A percentile compares a stretch with the other conserved stretches of the same genome.
Conservation (phyloP, 2,888 invertebrate genomes). For the Druceiella hillmani region DNA sequence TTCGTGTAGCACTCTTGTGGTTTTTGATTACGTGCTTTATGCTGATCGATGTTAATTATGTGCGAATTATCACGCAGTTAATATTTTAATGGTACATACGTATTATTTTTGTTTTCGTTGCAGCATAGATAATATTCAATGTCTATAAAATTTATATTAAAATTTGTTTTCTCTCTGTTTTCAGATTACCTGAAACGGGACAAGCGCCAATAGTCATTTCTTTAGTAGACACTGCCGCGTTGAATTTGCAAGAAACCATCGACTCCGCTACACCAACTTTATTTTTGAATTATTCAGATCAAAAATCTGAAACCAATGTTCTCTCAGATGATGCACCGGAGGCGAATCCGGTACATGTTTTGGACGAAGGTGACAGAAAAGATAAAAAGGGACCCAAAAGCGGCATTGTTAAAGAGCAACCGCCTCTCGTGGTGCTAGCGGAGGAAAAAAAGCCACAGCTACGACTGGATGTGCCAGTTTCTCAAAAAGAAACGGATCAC, state of each 20-base stretch:
- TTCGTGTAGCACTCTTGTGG: too few relatives aligned
- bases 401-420: constrained; percentile 28
- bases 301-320: constrained; percentile 42
- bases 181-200: constrained; percentile 59
- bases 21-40: too few relatives aligned
- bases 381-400: constrained; percentile 11
- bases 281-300: constrained; percentile 43
- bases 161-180: constrained; percentile 26
- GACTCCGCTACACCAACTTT: constrained; percentile 33
- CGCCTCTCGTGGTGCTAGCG: constrained; percentile 40
- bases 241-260: constrained; percentile 53
- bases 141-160: neutral
- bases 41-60: too few relatives aligned
- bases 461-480: constrained; percentile 22
- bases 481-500: constrained; percentile 10
- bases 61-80: too few relatives aligned
- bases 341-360: constrained; percentile 27
- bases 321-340: constrained; percentile 31
- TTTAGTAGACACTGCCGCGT: constrained; percentile 54
- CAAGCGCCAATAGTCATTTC: constrained; percentile 56
- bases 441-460: constrained; percentile 26
- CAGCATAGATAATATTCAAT: constrained; percentile 6
- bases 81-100: too few relatives aligned
- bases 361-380: constrained; percentile 34
- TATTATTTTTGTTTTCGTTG: constrained; percentile 4